A percentile compares a stretch with the other conserved stretches of the same genome.
Conservation (phyloP, 2,888 invertebrate species). For the Heliconius charithonia region DNA sequence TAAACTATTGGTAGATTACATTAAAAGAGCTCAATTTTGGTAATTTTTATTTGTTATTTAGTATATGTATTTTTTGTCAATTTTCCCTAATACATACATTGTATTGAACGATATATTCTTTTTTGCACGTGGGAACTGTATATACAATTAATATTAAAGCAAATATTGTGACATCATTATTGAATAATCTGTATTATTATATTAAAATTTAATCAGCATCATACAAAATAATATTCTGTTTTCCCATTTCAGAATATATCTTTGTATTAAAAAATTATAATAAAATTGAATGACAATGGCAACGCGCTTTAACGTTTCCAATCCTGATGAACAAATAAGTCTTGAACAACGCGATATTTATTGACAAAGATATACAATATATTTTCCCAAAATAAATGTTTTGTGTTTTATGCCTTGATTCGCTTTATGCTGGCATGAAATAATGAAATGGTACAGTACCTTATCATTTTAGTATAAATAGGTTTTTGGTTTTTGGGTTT, state of each 20-base stretch:
- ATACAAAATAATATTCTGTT: slow-evolving; percentile 3
- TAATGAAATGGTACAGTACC: neutral
- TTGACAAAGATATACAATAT: slow-evolving; percentile 35
- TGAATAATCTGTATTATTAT: neutral
- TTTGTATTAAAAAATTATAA: slow-evolving; percentile 22
- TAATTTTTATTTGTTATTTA: too few relatives aligned
- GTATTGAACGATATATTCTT: neutral
- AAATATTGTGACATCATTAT: neutral
- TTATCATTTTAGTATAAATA: neutral
- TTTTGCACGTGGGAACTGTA: neutral
- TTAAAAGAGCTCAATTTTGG: too few relatives aligned
- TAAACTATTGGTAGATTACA: too few relatives aligned
- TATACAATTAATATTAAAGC: neutral
- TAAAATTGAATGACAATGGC: slow-evolving; percentile 29
- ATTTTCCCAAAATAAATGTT: slow-evolving; percentile 31
- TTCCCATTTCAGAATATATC: slow-evolving; percentile 13
- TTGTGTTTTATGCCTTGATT: slow-evolving; percentile 28
- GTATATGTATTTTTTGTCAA: too few relatives aligned
- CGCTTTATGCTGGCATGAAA: slow-evolving; percentile 7
- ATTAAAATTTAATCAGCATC: slow-evolving; percentile 3
- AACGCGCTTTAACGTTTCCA: slow-evolving; percentile 32
- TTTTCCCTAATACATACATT: too few relatives aligned
- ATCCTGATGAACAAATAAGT: slow-evolving; percentile 36
- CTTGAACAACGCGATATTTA: slow-evolving; percentile 33
- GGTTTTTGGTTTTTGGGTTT: too few relatives aligned